Percentiles rank a stretch among this genome's conserved stretches.
These are phyloP conservation scores for Bellardia pandia DNA, from an alignment of 2,888 invertebrate genomes.

Conservation along the genomic window DNA sequence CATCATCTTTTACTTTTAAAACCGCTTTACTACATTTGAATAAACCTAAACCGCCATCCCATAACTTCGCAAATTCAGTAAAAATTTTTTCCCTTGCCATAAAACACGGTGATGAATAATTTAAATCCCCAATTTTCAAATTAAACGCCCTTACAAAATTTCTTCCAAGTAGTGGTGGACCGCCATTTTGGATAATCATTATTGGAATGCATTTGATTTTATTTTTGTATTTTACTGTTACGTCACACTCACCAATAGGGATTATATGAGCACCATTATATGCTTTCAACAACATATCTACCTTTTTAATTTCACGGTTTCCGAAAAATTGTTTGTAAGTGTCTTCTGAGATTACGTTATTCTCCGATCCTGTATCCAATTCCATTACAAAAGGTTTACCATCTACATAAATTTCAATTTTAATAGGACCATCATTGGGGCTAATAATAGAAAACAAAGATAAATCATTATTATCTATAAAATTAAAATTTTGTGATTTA, in stretches of 20 bases:
- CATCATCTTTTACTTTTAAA: slow-evolving; percentile 63
- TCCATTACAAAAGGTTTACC: slow-evolving; percentile 63
- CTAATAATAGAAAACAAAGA: too few relatives aligned
- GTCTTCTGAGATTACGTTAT: slow-evolving; percentile 62
- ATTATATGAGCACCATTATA: slow-evolving; percentile 63
- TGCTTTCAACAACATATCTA: slow-evolving; percentile 46
- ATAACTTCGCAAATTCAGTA: too few relatives aligned
- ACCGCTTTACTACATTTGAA: slow-evolving; percentile 67
- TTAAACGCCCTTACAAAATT: slow-evolving; percentile 65
- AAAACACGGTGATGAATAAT: slow-evolving; percentile 36
- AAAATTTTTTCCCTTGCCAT: too few relatives aligned
- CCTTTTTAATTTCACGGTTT: slow-evolving; percentile 34
- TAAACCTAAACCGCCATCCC: slow-evolving; percentile 58
- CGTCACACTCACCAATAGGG: slow-evolving; percentile 61
- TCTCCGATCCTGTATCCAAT: slow-evolving; percentile 69
- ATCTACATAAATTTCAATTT: too few relatives aligned
- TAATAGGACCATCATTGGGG: too few relatives aligned
- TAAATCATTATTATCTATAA: too few relatives aligned
- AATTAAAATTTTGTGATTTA: too few relatives aligned
- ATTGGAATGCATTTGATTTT: slow-evolving; percentile 45
- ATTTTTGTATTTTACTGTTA: slow-evolving; percentile 46
- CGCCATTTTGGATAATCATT: slow-evolving; percentile 62
- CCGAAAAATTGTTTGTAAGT: slow-evolving; percentile 45
- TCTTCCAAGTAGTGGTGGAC: slow-evolving; percentile 67
- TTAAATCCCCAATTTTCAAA: slow-evolving; percentile 53